Percentiles rank a stretch among this genome's conserved stretches.
Conservation (phyloP, 2,797 vertebrate species). For the Chelon auratus region DNA sequence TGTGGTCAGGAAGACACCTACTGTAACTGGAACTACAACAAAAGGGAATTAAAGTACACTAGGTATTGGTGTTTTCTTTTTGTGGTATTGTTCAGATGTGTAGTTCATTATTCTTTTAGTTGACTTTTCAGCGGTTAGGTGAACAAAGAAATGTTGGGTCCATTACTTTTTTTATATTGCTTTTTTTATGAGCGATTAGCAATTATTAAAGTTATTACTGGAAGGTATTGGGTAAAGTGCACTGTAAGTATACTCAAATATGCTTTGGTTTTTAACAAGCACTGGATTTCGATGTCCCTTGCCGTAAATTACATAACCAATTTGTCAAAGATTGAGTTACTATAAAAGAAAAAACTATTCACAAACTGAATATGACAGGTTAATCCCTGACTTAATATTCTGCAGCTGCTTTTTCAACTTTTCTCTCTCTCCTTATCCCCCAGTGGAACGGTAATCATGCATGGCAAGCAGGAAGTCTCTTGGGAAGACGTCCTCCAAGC, state of each 20-base stretch:
- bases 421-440: constrained; percentile 34
- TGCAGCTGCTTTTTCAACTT: constrained; percentile 35
- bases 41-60: too few relatives aligned
- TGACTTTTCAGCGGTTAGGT: neutral
- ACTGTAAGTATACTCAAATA: constrained; percentile 5
- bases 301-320: neutral
- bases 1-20: too few relatives aligned
- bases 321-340: constrained; percentile 18
- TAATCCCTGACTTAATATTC: constrained; percentile 31
- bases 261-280: constrained; percentile 20
- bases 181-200: constrained; percentile 16
- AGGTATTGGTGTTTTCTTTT: too few relatives aligned
- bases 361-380: constrained; percentile 10
- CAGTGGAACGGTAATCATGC: constrained; percentile 50
- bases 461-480: constrained; percentile 44
- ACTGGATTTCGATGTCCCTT: neutral
- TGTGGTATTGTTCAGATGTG: too few relatives aligned
- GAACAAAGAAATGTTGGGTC: neutral
- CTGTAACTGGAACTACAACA: too few relatives aligned
- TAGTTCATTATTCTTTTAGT: neutral
- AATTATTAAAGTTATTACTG: constrained; percentile 8
- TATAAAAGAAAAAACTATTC: constrained; percentile 20
- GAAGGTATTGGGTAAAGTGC: neutral
- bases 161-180: constrained; percentile 3
- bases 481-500: constrained; percentile 27